Evolutionary conservation across 1,140 invertebrate genomes (phyloP), one percentile per base, ranked within the genome.

Genomic region (Luehdorfia chinensis): DNA sequence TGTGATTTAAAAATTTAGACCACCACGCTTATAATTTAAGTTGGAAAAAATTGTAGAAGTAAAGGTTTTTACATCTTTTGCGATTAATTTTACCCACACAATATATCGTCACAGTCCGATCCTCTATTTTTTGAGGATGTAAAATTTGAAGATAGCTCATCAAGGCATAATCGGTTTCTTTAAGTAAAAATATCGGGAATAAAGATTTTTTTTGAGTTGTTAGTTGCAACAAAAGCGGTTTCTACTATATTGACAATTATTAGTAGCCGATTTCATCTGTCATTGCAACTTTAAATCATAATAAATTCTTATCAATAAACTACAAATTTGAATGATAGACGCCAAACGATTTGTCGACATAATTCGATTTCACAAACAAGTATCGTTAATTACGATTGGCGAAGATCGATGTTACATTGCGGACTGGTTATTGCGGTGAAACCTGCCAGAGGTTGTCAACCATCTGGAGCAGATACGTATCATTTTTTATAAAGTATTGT

Each of bases 351-450:
- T 75, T 69, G 75, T 75, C 65, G 66, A 68, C 65, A 75, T 84
- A 74, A 80, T 80, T 74, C 70, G 67, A 79, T 79, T 84, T 77
- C 74, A 77, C 63, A 59, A 70, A 58, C 47, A 57, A 45, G 45
- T 55, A 64, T 73, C 67, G 75, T 84, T 80, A 77, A 80, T 80
- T 75, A 71, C 65, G 67, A 71, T 72, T 70, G 63, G 59, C 55
- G 50, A 66, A 73, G 65, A 74, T 70, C 69, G 68, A 68, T 74
- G 69, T 61, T 50, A 32, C 57, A 50, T 23, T 28, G 33, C 23
- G 44, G 60, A 81, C 77, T 77, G 73, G 77, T 81, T 78, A 58
- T 69, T 47, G 51, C 34, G 59, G 74, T 59, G 73, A 84, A 84
- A 80, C 69, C 57, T 53, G 34, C 13, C 70, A 81, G 75, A 33